Base-by-base conservation (phyloP, 1,140 invertebrate species). In the Orius insidiosus region DNA sequence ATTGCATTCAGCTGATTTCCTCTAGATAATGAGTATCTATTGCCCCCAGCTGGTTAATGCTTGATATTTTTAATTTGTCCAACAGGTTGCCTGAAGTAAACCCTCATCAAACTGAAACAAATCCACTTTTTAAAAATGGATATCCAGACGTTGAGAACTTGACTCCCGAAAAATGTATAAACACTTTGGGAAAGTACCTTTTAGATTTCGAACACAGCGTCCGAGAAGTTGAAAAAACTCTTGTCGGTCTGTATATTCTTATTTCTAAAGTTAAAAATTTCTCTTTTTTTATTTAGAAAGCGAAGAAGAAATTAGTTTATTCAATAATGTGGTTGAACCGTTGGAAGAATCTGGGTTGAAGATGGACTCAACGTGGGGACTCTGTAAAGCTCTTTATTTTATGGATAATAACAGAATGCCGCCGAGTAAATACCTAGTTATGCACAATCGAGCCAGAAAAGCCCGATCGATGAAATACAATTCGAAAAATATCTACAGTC, bases 1-100 rank as follows among this genome's bases (percentile, higher is more conserved):
- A n/a, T n/a, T n/a, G n/a, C n/a, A n/a, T n/a, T n/a, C n/a, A n/a
- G n/a, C n/a, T n/a, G n/a, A n/a, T n/a, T n/a, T n/a, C n/a, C n/a
- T n/a, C n/a, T n/a, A n/a, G n/a, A n/a, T n/a, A n/a, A n/a, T n/a
- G n/a, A n/a, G n/a, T n/a, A n/a, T n/a, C n/a, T n/a, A n/a, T n/a
- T n/a, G n/a, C n/a, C n/a, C n/a, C n/a, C n/a, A n/a, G n/a, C n/a
- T n/a, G n/a, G n/a, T n/a, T n/a, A n/a, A n/a, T n/a, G n/a, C n/a
- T n/a, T n/a, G n/a, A n/a, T n/a, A n/a, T n/a, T n/a, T n/a, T n/a
- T n/a, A n/a, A n/a, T n/a, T n/a, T n/a, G n/a, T n/a, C n/a, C n/a
- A n/a, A n/a, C 60, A 93, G 88, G 52, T 72, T 93, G 46, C 89
- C 89, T 36, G 87, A 93, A 72, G 81, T 92, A 39, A 85, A 86